Evolutionary conservation across 2,888 invertebrate species (phyloP), one percentile per base, ranked within the genome.

Genomic region (Pteria penguin): DNA sequence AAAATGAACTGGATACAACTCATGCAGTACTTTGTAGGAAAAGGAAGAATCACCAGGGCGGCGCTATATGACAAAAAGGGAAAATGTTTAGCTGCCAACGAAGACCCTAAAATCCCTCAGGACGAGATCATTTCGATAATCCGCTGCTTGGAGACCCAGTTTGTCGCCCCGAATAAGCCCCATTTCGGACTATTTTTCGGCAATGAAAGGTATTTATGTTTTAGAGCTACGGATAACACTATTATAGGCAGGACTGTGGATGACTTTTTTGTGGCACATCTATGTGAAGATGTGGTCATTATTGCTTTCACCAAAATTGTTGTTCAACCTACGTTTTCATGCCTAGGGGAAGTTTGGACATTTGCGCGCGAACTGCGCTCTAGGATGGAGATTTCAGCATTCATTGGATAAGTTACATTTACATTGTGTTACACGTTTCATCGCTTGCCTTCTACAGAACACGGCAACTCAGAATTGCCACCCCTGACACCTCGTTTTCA

Each of bases 271-370:
- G 83, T 85, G 0, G 85, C 81, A 18, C 82, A 85, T 32, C 57
- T 76, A 8, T 85, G 85, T 72, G 82, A 83, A 33, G 81, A 79
- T 61, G 78, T 83, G 11, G 65, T 85, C 72, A 85, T 85, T 55
- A 52, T 85, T 14, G 85, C 83, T 24, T 83, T 81, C 67, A 71
- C 83, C 11, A 61, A 75, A 1, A 75, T 85, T 4, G 33, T 32
- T 8, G 66, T 68, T 8, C 75, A 79, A 5, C 70, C 82, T 2
- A 76, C 62, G 18, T 74, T 73, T 36, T 83, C 82, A 45, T 85
- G 85, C 69, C 74, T 85, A 4, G 82, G 83, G 18, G 83, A 83
- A 57, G 83, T 85, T 14, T 83, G 85, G 83, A 83, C 82, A n/a
- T 85, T 85, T 61, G 85, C 83, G 14, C 78, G 79, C 66, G 85